phyloP scores from a whole-genome alignment of 2,797 vertebrate genomes.

The Aplochiton taeniatus region DNA sequence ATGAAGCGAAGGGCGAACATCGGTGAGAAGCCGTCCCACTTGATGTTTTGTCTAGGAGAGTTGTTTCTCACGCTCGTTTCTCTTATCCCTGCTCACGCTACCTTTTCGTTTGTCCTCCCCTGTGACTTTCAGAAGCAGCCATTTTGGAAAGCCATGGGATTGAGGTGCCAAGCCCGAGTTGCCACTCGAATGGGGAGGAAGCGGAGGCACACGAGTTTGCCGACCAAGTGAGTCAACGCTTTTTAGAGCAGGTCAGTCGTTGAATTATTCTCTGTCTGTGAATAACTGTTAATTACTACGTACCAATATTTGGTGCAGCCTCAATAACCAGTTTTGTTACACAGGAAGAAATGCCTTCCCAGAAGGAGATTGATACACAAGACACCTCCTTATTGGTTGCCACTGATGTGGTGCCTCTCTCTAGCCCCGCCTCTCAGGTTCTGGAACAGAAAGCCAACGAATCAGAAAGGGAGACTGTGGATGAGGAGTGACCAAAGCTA shows the following conservation, averaged over 20 bases:
- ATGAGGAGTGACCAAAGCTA: slow-evolving; percentile 74
- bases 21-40: slow-evolving; percentile 57
- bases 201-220: slow-evolving; percentile 78
- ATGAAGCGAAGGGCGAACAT: slow-evolving; percentile 87
- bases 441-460: slow-evolving; percentile 71
- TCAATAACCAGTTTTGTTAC: slow-evolving; percentile 1
- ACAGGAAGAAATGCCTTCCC: slow-evolving; percentile 74
- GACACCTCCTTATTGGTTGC: slow-evolving; percentile 65
- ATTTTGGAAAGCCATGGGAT: slow-evolving; percentile 86
- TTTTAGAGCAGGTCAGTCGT: slow-evolving; percentile 69
- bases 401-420: slow-evolving; percentile 62
- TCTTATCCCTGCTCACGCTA: not conserved
- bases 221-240: slow-evolving; percentile 76
- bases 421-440: slow-evolving; percentile 68
- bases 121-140: slow-evolving; percentile 75
- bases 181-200: slow-evolving; percentile 83
- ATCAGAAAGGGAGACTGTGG: slow-evolving; percentile 76
- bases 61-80: not conserved
- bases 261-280: not conserved
- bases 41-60: not conserved
- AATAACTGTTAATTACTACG: not conserved
- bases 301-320: not conserved
- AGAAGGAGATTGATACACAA: slow-evolving; percentile 72
- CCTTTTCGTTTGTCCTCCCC: not conserved
- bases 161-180: slow-evolving; percentile 82